phyloP scores from a whole-genome alignment of 2,888 invertebrate genomes.

The Hyposoter didymator region DNA sequence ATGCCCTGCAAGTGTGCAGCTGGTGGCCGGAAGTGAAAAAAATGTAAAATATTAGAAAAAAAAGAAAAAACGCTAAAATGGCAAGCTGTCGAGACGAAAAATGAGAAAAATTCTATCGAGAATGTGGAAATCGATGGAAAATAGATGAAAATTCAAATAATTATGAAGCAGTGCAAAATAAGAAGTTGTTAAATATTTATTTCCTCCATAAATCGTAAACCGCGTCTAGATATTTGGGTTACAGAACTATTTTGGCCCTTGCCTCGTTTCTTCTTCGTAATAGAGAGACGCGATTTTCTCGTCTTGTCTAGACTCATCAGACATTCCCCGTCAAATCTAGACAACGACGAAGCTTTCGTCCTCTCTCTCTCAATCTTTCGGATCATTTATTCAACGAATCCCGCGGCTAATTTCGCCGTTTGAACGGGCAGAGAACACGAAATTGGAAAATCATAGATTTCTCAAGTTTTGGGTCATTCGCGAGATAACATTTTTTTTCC shows the following conservation, averaged over 20 bases:
- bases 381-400: slow-evolving; percentile 49
- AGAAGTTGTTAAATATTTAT: slow-evolving; percentile 21
- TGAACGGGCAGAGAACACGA: neutral
- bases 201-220: slow-evolving; percentile 14
- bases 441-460: neutral
- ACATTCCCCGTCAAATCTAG: slow-evolving; percentile 62
- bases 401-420: slow-evolving; percentile 47
- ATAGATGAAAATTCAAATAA: neutral
- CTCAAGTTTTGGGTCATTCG: neutral
- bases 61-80: too few species aligned
- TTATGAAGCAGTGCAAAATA: too few species aligned
- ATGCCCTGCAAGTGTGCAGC: too few species aligned
- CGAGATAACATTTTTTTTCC: neutral
- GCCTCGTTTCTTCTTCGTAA: slow-evolving; percentile 39
- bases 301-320: slow-evolving; percentile 59
- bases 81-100: too few species aligned
- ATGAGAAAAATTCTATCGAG: too few species aligned
- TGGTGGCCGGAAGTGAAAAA: too few species aligned
- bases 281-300: slow-evolving; percentile 19
- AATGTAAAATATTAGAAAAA: too few species aligned
- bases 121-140: neutral
- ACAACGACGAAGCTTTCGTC: slow-evolving; percentile 44
- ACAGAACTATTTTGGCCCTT: slow-evolving; percentile 53
- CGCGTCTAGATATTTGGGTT: slow-evolving; percentile 41
- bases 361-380: neutral